Percentiles rank a stretch among this genome's conserved stretches.
Conservation (phyloP, 2,797 vertebrate genomes). For the Pogoniulus pusillus region DNA sequence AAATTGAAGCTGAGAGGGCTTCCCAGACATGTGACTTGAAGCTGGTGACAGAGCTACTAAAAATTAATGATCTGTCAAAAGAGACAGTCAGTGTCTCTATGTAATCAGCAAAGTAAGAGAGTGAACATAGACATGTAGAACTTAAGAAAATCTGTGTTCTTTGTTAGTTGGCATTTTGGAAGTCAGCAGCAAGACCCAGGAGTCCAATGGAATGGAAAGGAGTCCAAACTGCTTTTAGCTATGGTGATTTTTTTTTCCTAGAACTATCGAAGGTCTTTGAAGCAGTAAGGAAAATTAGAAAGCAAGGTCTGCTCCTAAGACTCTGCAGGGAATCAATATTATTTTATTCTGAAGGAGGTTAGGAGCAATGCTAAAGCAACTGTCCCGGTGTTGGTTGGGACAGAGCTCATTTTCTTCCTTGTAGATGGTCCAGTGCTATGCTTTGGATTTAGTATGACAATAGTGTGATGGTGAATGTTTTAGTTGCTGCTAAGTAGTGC, state of each 20-base stretch:
- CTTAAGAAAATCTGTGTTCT: background rate
- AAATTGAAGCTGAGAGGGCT: background rate
- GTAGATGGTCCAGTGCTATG: background rate
- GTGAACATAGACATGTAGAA: background rate
- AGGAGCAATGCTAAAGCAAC: background rate
- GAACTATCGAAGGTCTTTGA: background rate
- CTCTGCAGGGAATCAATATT: background rate
- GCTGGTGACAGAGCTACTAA: slow-evolving; percentile 30
- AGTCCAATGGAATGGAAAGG: background rate
- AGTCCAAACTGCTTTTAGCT: background rate
- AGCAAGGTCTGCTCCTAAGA: background rate
- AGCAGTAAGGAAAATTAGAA: background rate
- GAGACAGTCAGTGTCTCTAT: background rate
- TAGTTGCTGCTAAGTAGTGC: background rate
- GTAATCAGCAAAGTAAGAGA: slow-evolving; percentile 22
- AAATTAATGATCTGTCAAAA: slow-evolving; percentile 29
- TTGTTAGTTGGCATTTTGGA: background rate
- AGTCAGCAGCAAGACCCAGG: slow-evolving; percentile 5
- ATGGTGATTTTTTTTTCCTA: background rate
- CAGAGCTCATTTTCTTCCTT: background rate
- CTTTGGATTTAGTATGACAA: background rate
- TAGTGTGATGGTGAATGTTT: background rate
- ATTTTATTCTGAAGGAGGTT: background rate
- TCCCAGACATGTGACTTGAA: background rate
- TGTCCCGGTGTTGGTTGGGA: background rate